Conservation (phyloP, 92 coral and sea anemone genomes). For the Zoanthus sociatus region DNA sequence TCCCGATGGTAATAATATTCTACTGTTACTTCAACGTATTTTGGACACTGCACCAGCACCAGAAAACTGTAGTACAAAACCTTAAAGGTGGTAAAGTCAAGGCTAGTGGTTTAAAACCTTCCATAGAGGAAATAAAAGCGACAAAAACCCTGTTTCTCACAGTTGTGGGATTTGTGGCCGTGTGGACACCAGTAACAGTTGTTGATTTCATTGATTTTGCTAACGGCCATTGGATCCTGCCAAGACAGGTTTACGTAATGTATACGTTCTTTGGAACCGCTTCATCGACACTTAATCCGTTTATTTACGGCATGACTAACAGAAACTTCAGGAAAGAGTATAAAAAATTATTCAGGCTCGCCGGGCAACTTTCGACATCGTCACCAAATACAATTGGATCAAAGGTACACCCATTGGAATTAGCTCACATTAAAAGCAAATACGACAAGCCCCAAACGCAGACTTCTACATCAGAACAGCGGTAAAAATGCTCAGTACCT, state of each 20-base stretch:
- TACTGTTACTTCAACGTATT: slow-evolving; percentile 60
- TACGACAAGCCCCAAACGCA: not conserved
- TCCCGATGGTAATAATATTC: slow-evolving; percentile 57
- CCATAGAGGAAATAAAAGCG: slow-evolving; percentile 57
- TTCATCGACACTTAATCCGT: slow-evolving; percentile 59
- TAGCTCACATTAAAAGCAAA: not conserved
- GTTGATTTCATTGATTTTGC: slow-evolving; percentile 61
- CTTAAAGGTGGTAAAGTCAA: not conserved
- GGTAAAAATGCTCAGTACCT: not conserved
- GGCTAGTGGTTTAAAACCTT: not conserved
- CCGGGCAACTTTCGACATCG: not conserved
- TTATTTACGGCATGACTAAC: slow-evolving; percentile 57
- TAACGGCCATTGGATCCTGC: slow-evolving; percentile 53
- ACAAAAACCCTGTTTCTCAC: slow-evolving; percentile 63
- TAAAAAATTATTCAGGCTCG: slow-evolving; percentile 20
- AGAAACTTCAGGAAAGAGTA: slow-evolving; percentile 57
- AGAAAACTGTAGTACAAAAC: slow-evolving; percentile 11
- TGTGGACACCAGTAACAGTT: slow-evolving; percentile 61
- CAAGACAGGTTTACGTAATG: slow-evolving; percentile 71
- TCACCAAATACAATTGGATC: not conserved
- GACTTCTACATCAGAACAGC: not conserved
- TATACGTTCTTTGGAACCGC: slow-evolving; percentile 50
- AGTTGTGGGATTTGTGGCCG: slow-evolving; percentile 56
- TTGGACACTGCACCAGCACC: slow-evolving; percentile 55
- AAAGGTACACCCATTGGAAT: not conserved